Conservation (phyloP, 2,797 vertebrate genomes). For the Meda fulgida region DNA sequence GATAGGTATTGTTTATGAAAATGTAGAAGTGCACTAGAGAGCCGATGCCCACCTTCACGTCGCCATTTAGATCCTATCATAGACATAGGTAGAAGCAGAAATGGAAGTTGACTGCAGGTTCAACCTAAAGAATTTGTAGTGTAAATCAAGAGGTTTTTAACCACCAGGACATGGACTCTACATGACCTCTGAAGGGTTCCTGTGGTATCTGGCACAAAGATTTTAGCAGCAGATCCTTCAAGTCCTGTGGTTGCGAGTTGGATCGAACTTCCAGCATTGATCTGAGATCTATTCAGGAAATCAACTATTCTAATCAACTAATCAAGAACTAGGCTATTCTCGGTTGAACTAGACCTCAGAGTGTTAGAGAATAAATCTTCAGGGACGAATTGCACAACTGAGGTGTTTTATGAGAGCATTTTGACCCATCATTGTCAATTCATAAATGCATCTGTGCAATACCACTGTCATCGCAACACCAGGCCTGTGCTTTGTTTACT, state of each 20-base stretch:
- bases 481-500: constrained; percentile 7
- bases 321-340: not conserved
- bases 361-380: not conserved
- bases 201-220: no score
- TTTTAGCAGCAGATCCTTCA: no score
- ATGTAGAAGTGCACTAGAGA: constrained; percentile 21
- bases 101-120: constrained; percentile 6
- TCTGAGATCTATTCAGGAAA: not conserved
- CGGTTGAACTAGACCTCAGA: not conserved
- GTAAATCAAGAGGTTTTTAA: no score
- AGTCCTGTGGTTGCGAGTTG: no score
- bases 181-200: no score
- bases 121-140: constrained; percentile 6
- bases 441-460: constrained; percentile 45
- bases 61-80: no score
- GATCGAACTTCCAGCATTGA: no score
- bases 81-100: no score
- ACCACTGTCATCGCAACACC: constrained; percentile 16
- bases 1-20: constrained; percentile 60
- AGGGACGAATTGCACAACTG: not conserved
- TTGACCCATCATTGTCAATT: constrained; percentile 43
- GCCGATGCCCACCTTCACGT: constrained; percentile 4
- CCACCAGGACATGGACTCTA: no score
- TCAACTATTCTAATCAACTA: not conserved
- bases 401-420: constrained; percentile 33